Conservation (phyloP, 2,113 vertebrate genomes). For the Podiceps cristatus region DNA sequence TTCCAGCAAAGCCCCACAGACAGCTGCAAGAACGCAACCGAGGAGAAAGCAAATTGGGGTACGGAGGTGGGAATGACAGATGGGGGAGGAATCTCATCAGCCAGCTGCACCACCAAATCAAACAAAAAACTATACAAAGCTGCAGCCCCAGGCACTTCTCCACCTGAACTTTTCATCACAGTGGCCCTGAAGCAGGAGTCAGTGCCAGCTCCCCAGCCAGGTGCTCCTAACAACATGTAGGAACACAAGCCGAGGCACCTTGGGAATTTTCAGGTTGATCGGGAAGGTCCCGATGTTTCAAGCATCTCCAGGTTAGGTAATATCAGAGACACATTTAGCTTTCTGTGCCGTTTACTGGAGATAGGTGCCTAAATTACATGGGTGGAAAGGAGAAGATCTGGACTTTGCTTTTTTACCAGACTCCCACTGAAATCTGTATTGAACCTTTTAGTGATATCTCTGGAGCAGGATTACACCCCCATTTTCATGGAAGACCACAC, state of each 20-base stretch:
- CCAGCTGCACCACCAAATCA: conserved; percentile 8
- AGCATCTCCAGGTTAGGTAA: neutral
- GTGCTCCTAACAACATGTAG: neutral
- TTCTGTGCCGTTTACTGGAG: neutral
- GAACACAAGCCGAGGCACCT: neutral
- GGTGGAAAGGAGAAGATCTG: neutral
- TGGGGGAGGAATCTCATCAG: neutral
- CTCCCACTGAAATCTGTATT: neutral
- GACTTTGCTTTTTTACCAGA: neutral
- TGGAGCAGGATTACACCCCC: neutral
- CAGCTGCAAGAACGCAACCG: neutral
- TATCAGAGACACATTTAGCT: neutral
- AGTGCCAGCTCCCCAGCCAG: neutral
- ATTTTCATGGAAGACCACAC: neutral
- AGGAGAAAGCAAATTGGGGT: neutral
- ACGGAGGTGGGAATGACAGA: neutral
- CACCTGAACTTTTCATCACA: conserved; percentile 6
- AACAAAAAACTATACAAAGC: neutral
- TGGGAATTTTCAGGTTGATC: neutral
- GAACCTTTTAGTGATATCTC: neutral
- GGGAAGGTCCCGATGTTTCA: neutral
- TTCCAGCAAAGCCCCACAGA: neutral
- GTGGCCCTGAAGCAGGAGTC: neutral
- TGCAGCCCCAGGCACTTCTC: neutral
- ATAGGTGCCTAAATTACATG: neutral